Evolutionary conservation across 2,888 invertebrate genomes (phyloP), one percentile per base, ranked within the genome.

Genomic region (Aspidiotus destructor): DNA sequence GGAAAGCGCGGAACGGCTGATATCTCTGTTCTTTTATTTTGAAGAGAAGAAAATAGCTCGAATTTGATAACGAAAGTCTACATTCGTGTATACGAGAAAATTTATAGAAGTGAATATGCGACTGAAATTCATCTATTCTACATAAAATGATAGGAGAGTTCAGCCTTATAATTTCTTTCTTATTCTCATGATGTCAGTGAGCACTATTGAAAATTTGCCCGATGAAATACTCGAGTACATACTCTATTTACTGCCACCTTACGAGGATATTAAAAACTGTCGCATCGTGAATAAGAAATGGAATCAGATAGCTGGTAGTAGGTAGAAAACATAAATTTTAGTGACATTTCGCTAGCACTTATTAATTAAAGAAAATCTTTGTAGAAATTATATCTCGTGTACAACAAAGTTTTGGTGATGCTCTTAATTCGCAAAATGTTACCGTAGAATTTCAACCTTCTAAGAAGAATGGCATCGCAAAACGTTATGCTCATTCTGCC

Each of bases 171-270:
- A 3, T 28, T 3, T 28, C 1, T 28, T 28, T 28, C 5, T 28
- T 5, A 28, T 28, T 5, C 42, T 17, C 11, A 69, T 44, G 11
- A 69, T 68, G 82, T 84, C 0, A 81, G 82, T 71, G 77, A 93
- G 53, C 15, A 71, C 69, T 44, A 78, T 81, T 52, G 73, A 88
- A 76, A 86, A 88, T 77, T 80, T 97, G 72, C 96, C 97, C 55
- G 92, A 94, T 77, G 95, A 96, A 82, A 86, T 97, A 69, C 79
- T 97, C 73, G 95, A 95, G 79, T 92, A 91, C 76, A 92, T 97
- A 76, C 82, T 97, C 72, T 85, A 88, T 73, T 84, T 92, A 76
- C 80, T 96, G 73, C 89, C 92, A 69, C 95, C 95, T 0, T 97
- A 97, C 76, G 86, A 85, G 77, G 94, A 96, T 80, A 80, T 95